Percentiles rank a stretch among this genome's conserved stretches.
Evolutionary conservation across 2,888 invertebrate genomes (phyloP).

Genomic region (Periphyllus acericola): DNA sequence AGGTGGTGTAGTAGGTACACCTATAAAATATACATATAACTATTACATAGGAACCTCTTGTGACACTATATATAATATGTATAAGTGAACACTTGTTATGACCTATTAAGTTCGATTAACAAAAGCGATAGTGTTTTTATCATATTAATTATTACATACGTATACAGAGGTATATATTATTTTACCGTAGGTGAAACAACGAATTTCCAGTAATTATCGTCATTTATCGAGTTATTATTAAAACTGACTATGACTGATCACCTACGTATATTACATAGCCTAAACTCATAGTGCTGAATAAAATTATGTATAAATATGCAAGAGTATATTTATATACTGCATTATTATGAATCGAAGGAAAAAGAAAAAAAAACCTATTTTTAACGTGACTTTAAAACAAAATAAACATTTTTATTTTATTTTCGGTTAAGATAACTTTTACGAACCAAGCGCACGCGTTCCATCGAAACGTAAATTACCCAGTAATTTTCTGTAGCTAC

Average conservation of each 20-base stretch:
- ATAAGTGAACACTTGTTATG: background rate
- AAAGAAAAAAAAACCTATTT: background rate
- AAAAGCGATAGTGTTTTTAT: background rate
- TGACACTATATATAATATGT: background rate
- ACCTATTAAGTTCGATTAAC: background rate
- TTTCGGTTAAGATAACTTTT: background rate
- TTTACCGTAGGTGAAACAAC: background rate
- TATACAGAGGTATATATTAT: background rate
- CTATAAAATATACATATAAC: no score
- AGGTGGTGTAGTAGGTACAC: no score
- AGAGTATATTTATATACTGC: background rate
- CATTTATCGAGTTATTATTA: background rate
- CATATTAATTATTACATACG: background rate
- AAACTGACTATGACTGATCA: background rate
- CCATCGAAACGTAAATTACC: background rate
- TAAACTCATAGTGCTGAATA: background rate
- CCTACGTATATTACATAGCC: background rate
- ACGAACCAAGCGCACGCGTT: background rate
- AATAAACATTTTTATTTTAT: background rate
- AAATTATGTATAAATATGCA: background rate
- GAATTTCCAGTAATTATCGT: background rate
- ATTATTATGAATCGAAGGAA: background rate
- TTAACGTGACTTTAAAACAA: conserved; percentile 1
- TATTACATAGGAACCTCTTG: no score
- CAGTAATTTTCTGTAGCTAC: background rate